Base-by-base conservation (phyloP, 2,797 vertebrate species). In the Oreonectes daqikongensis region DNA sequence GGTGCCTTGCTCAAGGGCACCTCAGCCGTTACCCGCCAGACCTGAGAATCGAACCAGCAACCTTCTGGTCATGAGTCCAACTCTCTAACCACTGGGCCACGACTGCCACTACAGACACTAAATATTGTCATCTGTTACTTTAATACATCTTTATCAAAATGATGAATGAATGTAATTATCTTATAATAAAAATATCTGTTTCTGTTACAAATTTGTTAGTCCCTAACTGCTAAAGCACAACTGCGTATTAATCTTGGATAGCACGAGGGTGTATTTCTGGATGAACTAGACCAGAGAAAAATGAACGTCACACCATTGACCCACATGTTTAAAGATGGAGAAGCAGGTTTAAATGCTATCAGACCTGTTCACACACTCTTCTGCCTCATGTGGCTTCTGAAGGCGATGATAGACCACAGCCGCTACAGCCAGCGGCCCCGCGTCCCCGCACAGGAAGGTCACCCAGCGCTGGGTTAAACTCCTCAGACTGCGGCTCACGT, bases 391-490 rank as follows among this genome's bases (percentile, higher is more conserved):
- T 26, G 84, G 75, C 70, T 88, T 92, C 84, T 94, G 94, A 82
- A 98, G 89, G 76, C 92, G 95, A 81, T 94, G 84, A 84, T 94
- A 95, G 17, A 97, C 78, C 0, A 95, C 96, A 0, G 96, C 94
- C 1, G 95, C 96, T 32, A 96, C 88, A 0, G 97, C 96, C 83
- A 98, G 89, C 0, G 97, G 96, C 1, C 97, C 97, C 0, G 95
- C 90, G 0, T 96, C 97, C 0, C 97, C 97, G 0, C 97, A 99
- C 17, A 99, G 89, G 87, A 99, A 99, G 30, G 96, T 99, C 86
- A 97, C 92, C 50, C 91, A 91, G 66, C 91, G 94, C 1, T 88
- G 92, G 11, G 93, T 95, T 88, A 97, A 40, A 70, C 90, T 92
- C 77, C 81, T 93, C 76, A 99, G 92, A 77, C 95, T 94, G 84